Base-by-base conservation (phyloP, 2,888 invertebrate genomes). In the Ecliptopera silaceata region DNA sequence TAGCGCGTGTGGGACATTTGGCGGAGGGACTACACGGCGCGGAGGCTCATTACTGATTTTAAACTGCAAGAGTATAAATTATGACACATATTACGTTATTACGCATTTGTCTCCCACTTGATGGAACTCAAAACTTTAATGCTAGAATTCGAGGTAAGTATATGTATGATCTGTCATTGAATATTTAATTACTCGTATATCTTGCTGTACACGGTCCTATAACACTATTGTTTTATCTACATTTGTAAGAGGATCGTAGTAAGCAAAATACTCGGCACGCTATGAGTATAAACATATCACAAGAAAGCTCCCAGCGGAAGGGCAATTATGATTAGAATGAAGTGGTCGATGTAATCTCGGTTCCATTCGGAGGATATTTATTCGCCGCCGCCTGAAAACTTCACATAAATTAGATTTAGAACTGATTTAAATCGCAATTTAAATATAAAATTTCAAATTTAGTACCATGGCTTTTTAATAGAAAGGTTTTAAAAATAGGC, bases 361-460 rank as follows among this genome's bases (percentile, higher is more conserved):
- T 38, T 44, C 26, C 38, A 15, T 45, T 44, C 18, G 10, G 18
- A 39, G 45, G 39, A 18, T 29, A 39, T 31, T 52, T 45, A 20
- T 39, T 41, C 15, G 41, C 22, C 32, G 22, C 22, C 13, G 20
- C 31, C 36, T 38, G 44, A 38, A 17, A 36, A 22, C 26, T 29
- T 39, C 29, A 36, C 38, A 44, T 45, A 45, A 45, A 45, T 52
- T 20, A 41, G 46, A 53, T 41, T 46, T 46, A 46, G 8, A 22
- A n/a, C 32, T 15, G 39, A 45, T 53, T 46, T 46, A 6, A 52
- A 52, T 36, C 22, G n/a, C 12, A 18, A 18, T 15, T 31, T 15
- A 13, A 34, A 38, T 26, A 47, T 45, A n/a, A 34, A 43, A 36
- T 26, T 47, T 47, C 11, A 38, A 17, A 18, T 29, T 29, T 6